Evolutionary conservation across 2,797 vertebrate genomes (phyloP), one percentile per base, ranked within the genome.

Genomic region (Simalia tracyae): DNA sequence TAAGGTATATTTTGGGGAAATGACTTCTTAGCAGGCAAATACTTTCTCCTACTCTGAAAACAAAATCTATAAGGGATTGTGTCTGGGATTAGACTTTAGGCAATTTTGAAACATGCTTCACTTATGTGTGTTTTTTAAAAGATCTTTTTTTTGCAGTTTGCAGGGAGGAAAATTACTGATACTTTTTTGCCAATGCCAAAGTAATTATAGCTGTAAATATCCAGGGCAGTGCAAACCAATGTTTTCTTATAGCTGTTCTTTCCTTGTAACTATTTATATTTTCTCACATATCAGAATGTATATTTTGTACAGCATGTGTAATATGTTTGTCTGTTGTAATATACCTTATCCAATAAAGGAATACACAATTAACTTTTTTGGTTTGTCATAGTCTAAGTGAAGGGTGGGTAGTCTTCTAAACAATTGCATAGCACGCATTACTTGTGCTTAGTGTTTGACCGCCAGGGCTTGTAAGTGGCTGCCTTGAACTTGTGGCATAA

Each of bases 261-360:
- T 95, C 96, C 95, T 95, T 68, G 72, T 96, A 89, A 96, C 93
- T 97, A 95, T 97, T 97, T 97, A 96, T 97, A 96, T 97, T 97
- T 96, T 97, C 97, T 95, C 96, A 97, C 95, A 64, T 94, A 26
- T 93, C 95, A 97, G 97, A 97, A 97, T 98, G 98, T 98, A 96
- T 97, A 97, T 97, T 98, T 98, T 97, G 96, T 97, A 97, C 95
- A 97, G 98, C 93, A 92, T 97, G 97, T 97, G 96, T 97, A 97
- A 97, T 92, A 96, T 95, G 94, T 96, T 96, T 96, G 96, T 97
- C 96, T 96, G 89, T 93, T 97, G 96, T 98, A 97, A 95, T 92
- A 95, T 96, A 95, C 61, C 87, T 95, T 94, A 88, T 68, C 93
- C 96, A 98, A 97, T 98, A 98, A 98, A 98, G 94, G 93, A 95